Base-by-base conservation (phyloP, 2,797 vertebrate genomes). In the Sebastes hubbsi region DNA sequence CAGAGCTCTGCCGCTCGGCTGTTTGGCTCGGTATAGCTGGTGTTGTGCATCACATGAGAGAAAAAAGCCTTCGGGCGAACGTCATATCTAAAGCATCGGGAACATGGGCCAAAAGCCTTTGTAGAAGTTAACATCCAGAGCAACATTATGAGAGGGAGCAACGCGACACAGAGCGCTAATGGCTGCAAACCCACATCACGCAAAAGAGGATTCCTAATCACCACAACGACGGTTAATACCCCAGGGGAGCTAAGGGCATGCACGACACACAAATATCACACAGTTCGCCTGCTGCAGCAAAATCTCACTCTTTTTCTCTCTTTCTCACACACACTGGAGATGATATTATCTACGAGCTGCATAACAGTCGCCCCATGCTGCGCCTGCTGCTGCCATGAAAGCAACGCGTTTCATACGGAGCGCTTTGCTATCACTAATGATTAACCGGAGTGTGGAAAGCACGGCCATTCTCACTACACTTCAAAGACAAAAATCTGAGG, bases 401-500 rank as follows among this genome's bases (percentile, higher is more conserved):
- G 71, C 83, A 9, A 11, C 0, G 20, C 62, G 59, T 85, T 76
- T 73, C 76, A 71, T 68, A 76, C 1, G 22, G 10, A 52, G 64
- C 20, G n/a, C 78, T 79, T 36, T 25, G 70, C 85, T 22, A 82
- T 88, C 84, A 20, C 84, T 90, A 83, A 87, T 88, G 83, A 89
- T 89, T 85, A 89, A 65, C 76, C 64, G 8, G 34, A 60, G 77
- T 22, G 46, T 18, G 78, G 87, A 81, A 36, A 25, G 62, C 66
- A 4, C 22, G 7, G 52, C 16, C 25, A 32, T 77, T 72, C 85
- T 85, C 81, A 24, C 77, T 52, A 61, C 84, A 83, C 90, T 92
- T 93, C 92, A 92, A 89, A 93, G 87, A 56, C 72, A 22, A 75
- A 63, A 42, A 56, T 54, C 67, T 16, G 72, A 85, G 78, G 81